These are phyloP conservation scores for Macrochelys suwanniensis DNA, from an alignment of 2,797 vertebrate genomes.

Conservation along the genomic window DNA sequence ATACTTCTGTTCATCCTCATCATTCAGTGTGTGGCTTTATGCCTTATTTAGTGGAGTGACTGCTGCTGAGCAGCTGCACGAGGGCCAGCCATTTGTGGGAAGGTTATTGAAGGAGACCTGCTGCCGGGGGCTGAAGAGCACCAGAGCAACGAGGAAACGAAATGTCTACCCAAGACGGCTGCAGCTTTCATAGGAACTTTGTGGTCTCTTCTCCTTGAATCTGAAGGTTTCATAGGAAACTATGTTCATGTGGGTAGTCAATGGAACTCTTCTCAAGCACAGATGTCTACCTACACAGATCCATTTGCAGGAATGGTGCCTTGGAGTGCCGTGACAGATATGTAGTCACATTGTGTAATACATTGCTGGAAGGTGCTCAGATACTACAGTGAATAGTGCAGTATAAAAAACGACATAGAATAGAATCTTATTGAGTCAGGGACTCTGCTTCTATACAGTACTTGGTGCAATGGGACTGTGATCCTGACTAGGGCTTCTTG, in stretches of 20 bases:
- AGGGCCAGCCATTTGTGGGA: not conserved
- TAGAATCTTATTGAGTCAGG: constrained; percentile 55
- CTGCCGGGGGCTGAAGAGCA: not conserved
- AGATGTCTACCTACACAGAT: constrained; percentile 24
- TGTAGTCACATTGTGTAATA: not conserved
- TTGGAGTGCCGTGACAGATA: not conserved
- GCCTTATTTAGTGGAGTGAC: not conserved
- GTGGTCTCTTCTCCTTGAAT: not conserved
- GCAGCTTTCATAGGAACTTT: not conserved
- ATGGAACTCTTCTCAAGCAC: not conserved
- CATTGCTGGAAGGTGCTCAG: not conserved
- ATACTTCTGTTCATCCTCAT: not conserved
- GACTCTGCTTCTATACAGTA: constrained; percentile 52
- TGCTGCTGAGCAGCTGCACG: not conserved
- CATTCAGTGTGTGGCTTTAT: not conserved
- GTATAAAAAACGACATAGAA: not conserved
- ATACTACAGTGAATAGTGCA: not conserved
- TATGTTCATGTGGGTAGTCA: not conserved
- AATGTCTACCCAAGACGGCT: not conserved
- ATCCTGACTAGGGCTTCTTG: constrained; percentile 73
- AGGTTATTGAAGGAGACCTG: not conserved
- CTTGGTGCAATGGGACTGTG: constrained; percentile 57
- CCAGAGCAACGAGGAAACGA: not conserved
- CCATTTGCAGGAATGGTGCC: constrained; percentile 44
- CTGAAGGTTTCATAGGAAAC: not conserved